phyloP scores from a whole-genome alignment of 1,140 invertebrate species.

The Psilanteris sp. region DNA sequence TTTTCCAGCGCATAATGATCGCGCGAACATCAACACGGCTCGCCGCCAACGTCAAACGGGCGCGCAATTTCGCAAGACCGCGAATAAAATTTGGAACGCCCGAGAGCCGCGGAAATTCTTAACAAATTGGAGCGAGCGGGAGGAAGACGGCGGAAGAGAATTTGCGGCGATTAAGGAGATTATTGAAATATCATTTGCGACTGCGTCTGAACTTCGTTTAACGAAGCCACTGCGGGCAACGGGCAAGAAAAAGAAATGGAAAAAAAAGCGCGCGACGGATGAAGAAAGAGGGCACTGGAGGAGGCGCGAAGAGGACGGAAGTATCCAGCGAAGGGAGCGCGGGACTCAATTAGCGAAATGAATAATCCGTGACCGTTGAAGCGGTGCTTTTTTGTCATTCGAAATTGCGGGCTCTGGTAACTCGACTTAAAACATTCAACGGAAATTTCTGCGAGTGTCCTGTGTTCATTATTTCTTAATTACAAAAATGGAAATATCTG shows the following conservation, averaged over 20 bases:
- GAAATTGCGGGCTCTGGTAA: constrained; percentile 42
- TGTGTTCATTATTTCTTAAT: constrained; percentile 59
- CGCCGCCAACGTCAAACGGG: too few relatives aligned
- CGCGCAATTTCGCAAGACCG: too few relatives aligned
- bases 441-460: constrained; percentile 36
- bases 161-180: constrained; percentile 46
- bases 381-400: constrained; percentile 52
- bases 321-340: constrained; percentile 5
- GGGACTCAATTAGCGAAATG: constrained; percentile 62
- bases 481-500: constrained; percentile 61
- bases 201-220: constrained; percentile 51
- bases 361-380: constrained; percentile 56
- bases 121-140: neutral
- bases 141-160: constrained; percentile 1
- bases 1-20: too few relatives aligned
- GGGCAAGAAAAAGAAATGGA: constrained; percentile 24
- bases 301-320: constrained; percentile 1
- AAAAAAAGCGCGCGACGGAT: constrained; percentile 9
- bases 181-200: constrained; percentile 62
- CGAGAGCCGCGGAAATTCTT: constrained; percentile 33
- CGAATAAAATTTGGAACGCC: constrained; percentile 21
- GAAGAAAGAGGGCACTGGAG: constrained; percentile 13
- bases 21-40: too few relatives aligned
- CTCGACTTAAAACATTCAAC: constrained; percentile 43
- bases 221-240: constrained; percentile 34